Conservation (phyloP, 2,888 invertebrate species). For the Andrena trimmerana region DNA sequence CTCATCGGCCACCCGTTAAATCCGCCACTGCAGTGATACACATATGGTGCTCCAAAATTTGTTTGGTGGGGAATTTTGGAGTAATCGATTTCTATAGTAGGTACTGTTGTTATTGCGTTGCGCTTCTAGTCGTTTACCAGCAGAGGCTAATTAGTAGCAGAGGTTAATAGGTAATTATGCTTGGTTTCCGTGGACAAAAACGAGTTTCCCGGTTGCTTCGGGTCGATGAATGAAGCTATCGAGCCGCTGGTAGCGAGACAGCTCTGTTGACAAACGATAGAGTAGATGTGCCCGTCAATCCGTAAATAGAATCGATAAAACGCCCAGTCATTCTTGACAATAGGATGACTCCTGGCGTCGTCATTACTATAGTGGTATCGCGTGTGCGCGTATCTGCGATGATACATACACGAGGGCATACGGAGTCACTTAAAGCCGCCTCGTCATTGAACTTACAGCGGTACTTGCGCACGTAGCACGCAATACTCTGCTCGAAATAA, state of each 20-base stretch:
- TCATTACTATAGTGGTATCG: slow-evolving; percentile 47
- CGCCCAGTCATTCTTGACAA: slow-evolving; percentile 70
- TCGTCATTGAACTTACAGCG: slow-evolving; percentile 28
- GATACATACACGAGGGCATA: slow-evolving; percentile 34
- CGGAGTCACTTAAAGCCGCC: slow-evolving; percentile 32
- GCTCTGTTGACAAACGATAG: slow-evolving; percentile 68
- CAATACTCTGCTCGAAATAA: slow-evolving; percentile 39
- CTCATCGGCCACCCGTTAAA: too few species aligned
- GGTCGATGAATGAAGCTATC: slow-evolving; percentile 58
- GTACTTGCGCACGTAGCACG: slow-evolving; percentile 30
- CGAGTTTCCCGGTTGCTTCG: background rate
- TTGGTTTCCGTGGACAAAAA: background rate
- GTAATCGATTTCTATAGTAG: too few species aligned
- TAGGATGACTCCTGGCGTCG: slow-evolving; percentile 60
- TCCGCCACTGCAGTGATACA: too few species aligned
- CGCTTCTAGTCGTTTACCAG: too few species aligned
- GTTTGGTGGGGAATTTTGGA: too few species aligned
- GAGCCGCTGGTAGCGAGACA: slow-evolving; percentile 47
- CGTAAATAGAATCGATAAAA: slow-evolving; percentile 72
- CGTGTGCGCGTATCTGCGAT: slow-evolving; percentile 33
- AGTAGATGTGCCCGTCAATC: slow-evolving; percentile 55
- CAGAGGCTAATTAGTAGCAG: too few species aligned
- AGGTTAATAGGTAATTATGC: too few species aligned
- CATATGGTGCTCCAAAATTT: too few species aligned
- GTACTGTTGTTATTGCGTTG: too few species aligned